A percentile compares a stretch with the other conserved stretches of the same genome.
Conservation (phyloP, 2,113 vertebrate species). For the Cyphomyrus plagiostoma region DNA sequence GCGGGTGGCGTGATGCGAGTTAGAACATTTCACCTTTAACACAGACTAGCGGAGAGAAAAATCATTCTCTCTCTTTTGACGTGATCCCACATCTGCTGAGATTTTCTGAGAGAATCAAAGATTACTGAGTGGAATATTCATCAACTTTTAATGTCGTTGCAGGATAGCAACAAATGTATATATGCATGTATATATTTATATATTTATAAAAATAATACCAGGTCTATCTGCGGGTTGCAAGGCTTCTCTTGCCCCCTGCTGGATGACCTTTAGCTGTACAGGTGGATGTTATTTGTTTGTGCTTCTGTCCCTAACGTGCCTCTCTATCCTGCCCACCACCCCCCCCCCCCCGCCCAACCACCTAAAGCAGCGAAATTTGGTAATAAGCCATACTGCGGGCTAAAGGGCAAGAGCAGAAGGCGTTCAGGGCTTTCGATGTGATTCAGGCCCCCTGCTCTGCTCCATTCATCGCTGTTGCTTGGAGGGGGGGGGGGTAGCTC, state of each 20-base stretch:
- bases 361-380: constrained; percentile 15
- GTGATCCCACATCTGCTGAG: constrained; percentile 58
- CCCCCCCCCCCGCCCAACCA: neutral
- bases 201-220: constrained; percentile 32
- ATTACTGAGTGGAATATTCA: constrained; percentile 66
- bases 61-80: constrained; percentile 41
- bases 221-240: constrained; percentile 19
- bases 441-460: neutral
- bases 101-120: constrained; percentile 70
- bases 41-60: constrained; percentile 77
- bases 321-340: neutral
- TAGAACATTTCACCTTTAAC: constrained; percentile 76
- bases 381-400: neutral
- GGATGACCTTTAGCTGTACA: constrained; percentile 21
- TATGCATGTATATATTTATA: constrained; percentile 30
- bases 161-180: constrained; percentile 58
- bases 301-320: neutral
- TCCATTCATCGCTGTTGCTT: neutral
- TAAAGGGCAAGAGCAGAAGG: neutral
- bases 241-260: neutral
- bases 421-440: neutral
- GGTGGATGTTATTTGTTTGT: neutral
- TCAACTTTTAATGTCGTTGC: constrained; percentile 73
- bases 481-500: neutral
- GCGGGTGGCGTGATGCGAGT: constrained; percentile 72